A percentile compares a stretch with the other conserved stretches of the same genome.
phyloP scores from a whole-genome alignment of 2,113 vertebrate species.

The Crotalus horridus region DNA sequence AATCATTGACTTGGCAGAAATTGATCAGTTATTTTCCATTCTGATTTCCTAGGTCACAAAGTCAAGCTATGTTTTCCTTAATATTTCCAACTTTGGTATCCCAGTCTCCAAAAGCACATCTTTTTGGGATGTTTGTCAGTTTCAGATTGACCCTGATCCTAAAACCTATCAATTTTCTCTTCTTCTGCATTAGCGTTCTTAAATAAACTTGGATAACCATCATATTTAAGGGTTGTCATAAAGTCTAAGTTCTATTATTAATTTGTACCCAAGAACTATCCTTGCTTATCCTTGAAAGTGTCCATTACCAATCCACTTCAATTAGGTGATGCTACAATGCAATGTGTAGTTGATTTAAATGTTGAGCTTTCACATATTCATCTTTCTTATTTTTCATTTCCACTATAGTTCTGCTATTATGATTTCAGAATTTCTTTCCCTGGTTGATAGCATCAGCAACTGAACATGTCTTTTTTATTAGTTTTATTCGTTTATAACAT shows the following conservation, averaged over 20 bases:
- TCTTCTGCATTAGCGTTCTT: neutral
- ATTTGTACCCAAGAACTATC: neutral
- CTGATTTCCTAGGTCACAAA: too few species aligned
- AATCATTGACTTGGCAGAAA: too few species aligned
- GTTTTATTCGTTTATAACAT: too few species aligned
- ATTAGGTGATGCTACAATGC: neutral
- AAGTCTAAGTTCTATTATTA: neutral
- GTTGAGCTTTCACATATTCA: neutral
- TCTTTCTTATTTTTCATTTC: neutral
- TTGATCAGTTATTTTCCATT: too few species aligned
- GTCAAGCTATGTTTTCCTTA: too few species aligned
- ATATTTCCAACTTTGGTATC: neutral
- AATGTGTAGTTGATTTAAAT: neutral
- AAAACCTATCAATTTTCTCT: neutral
- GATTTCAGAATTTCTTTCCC: neutral
- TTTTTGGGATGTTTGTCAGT: neutral
- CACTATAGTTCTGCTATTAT: neutral
- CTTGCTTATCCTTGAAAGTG: neutral
- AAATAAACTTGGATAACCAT: neutral
- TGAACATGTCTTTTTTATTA: neutral
- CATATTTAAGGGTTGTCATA: neutral
- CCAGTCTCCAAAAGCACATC: neutral
- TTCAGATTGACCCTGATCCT: neutral
- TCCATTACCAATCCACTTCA: neutral
- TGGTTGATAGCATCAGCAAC: neutral